Conservation (phyloP, 2,888 invertebrate genomes). For the Trilocha varians region DNA sequence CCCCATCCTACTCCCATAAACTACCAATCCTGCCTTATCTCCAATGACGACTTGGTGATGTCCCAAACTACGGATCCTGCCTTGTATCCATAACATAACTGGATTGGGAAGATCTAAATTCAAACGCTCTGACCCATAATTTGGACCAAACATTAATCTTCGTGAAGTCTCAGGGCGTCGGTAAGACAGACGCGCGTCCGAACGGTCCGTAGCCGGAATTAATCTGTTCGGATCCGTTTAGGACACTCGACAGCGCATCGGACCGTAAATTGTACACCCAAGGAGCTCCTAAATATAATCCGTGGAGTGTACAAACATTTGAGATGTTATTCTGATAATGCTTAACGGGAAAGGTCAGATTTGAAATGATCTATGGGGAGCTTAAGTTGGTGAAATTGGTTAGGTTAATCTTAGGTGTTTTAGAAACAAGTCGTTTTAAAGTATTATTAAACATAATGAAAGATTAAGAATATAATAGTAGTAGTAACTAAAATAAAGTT, state of each 20-base stretch:
- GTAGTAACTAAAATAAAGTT: too few relatives aligned
- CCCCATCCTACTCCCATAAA: too few relatives aligned
- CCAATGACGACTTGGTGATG: too few relatives aligned
- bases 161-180: constrained; percentile 1
- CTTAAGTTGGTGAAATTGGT: too few relatives aligned
- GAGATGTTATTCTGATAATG: not conserved
- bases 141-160: constrained; percentile 1
- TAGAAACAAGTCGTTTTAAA: too few relatives aligned
- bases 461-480: too few relatives aligned
- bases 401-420: too few relatives aligned
- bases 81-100: too few relatives aligned
- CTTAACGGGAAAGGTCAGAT: not conserved
- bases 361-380: too few relatives aligned
- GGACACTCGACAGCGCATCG: not conserved
- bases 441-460: too few relatives aligned
- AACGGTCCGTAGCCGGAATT: not conserved
- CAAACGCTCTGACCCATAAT: not conserved
- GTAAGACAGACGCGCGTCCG: not conserved
- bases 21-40: too few relatives aligned
- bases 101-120: not conserved
- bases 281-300: not conserved
- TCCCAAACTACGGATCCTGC: too few relatives aligned
- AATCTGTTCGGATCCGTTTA: not conserved
- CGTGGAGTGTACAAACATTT: not conserved
- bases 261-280: not conserved